Evolutionary conservation across 1,140 invertebrate species (phyloP).

Genomic region (Tyrophagus putrescentiae): DNA sequence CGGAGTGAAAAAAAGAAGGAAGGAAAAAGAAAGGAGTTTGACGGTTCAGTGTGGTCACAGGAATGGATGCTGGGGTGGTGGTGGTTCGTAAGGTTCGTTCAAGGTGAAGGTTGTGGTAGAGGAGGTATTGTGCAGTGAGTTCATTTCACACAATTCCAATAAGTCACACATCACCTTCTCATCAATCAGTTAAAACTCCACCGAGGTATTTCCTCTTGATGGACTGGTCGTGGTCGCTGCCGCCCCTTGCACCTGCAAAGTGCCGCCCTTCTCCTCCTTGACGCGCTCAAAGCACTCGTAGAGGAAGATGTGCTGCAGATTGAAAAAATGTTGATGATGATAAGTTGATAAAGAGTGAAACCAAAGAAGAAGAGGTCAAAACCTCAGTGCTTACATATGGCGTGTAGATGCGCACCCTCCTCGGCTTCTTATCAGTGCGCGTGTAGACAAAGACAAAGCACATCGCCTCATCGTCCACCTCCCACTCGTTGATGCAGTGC

Average conservation of each 20-base stretch:
- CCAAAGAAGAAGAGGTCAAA: conserved; percentile 8
- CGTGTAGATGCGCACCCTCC: conserved; percentile 74
- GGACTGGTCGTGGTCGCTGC: background rate
- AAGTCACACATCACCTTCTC: background rate
- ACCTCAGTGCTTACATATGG: conserved; percentile 61
- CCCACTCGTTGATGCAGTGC: conserved; percentile 63
- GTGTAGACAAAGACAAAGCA: conserved; percentile 74
- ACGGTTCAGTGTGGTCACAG: no score
- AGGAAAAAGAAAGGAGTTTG: no score
- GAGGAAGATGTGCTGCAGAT: conserved; percentile 69
- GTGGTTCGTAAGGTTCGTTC: no score
- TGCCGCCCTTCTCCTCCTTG: conserved; percentile 51
- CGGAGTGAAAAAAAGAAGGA: no score
- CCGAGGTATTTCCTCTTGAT: no score
- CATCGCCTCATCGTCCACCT: conserved; percentile 76
- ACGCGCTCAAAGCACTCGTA: conserved; percentile 86
- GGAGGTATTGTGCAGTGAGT: no score
- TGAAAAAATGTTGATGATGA: conserved; percentile 25
- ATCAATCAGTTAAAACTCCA: background rate
- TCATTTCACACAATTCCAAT: background rate
- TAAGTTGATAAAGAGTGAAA: conserved; percentile 14
- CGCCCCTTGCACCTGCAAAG: background rate
- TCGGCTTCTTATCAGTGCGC: conserved; percentile 57
- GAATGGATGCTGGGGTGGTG: no score
- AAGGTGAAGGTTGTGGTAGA: no score